A percentile compares a stretch with the other conserved stretches of the same genome.
Evolutionary conservation across 2,797 vertebrate species (phyloP).

Genomic region (Furcifer pardalis): DNA sequence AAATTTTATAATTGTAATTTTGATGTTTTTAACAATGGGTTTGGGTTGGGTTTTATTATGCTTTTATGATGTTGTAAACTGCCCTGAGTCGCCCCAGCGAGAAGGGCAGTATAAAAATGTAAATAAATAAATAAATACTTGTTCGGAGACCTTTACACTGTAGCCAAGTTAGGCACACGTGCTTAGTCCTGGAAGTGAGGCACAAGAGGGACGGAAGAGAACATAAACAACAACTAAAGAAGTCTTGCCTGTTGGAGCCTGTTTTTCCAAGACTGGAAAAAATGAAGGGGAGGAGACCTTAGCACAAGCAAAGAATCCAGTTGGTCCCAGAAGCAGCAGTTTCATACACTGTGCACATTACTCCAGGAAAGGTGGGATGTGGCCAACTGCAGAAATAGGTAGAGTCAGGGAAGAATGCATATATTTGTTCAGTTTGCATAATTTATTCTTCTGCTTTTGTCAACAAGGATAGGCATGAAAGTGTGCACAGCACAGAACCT

Average conservation of each 20-base stretch:
- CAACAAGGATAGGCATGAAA: background rate
- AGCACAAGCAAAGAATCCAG: background rate
- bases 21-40: too few relatives aligned
- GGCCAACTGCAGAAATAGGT: background rate
- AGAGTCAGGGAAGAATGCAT: background rate
- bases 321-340: background rate
- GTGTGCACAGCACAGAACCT: background rate
- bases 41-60: too few relatives aligned
- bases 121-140: too few relatives aligned
- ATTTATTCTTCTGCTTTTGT: background rate
- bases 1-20: too few relatives aligned
- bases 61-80: too few relatives aligned
- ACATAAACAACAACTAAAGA: background rate
- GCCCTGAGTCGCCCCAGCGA: too few relatives aligned
- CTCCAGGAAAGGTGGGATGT: background rate
- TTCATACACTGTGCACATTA: too few relatives aligned
- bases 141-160: background rate
- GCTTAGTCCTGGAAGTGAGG: background rate
- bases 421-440: too few relatives aligned
- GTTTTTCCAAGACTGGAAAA: background rate
- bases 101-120: too few relatives aligned
- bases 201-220: background rate
- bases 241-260: background rate
- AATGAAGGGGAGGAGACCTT: too few relatives aligned
- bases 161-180: background rate